Evolutionary conservation across 92 coral and sea anemone species (phyloP).

Genomic region (Heteractis magnifica): DNA sequence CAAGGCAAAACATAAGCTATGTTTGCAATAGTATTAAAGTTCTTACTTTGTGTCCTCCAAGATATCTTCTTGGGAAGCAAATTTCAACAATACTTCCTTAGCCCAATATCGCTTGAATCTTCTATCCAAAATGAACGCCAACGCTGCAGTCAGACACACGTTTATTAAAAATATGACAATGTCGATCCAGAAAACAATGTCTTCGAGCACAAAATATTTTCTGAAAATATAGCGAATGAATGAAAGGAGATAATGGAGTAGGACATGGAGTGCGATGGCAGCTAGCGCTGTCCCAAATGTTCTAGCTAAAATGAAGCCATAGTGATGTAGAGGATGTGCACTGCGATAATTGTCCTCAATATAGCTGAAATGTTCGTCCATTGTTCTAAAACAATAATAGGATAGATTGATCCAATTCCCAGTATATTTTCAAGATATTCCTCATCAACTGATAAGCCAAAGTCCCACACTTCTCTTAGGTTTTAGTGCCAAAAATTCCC

Average conservation of each 20-base stretch:
- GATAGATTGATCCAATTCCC: not conserved
- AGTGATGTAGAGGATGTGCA: slow-evolving; percentile 27
- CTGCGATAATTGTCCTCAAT: slow-evolving; percentile 34
- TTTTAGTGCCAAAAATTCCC: not conserved
- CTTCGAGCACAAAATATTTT: slow-evolving; percentile 24
- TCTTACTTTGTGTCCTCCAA: slow-evolving; percentile 12
- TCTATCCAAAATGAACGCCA: slow-evolving; percentile 29
- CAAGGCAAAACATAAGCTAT: too few relatives aligned
- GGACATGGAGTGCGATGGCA: slow-evolving; percentile 21
- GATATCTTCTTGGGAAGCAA: slow-evolving; percentile 23
- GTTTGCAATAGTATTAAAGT: not conserved
- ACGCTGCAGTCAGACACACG: slow-evolving; percentile 23
- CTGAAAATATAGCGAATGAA: slow-evolving; percentile 19
- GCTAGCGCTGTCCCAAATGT: slow-evolving; percentile 30
- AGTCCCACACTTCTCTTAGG: not conserved
- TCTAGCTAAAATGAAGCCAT: slow-evolving; percentile 16
- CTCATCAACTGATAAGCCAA: not conserved
- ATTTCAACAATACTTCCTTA: slow-evolving; percentile 33
- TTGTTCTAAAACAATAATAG: not conserved
- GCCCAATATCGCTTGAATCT: slow-evolving; percentile 35
- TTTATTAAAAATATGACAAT: slow-evolving; percentile 14
- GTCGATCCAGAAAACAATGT: slow-evolving; percentile 28
- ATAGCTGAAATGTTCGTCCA: slow-evolving; percentile 41
- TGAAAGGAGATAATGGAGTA: slow-evolving; percentile 10
- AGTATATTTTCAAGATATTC: not conserved